Evolutionary conservation across 2,113 vertebrate genomes (phyloP), one percentile per base, ranked within the genome.

Genomic region (Odocoileus virginianus): DNA sequence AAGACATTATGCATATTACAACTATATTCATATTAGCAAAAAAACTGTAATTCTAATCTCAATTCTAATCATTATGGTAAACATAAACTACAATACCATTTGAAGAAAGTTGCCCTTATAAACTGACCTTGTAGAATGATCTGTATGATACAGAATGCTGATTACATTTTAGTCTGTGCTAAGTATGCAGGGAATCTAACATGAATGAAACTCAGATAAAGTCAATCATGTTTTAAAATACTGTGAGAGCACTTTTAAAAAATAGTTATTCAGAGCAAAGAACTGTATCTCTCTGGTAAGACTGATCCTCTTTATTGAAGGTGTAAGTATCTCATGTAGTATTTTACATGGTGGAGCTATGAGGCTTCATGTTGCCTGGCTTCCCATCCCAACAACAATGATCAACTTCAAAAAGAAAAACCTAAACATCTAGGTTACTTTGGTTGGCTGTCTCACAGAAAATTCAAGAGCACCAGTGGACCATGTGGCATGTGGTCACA

Each of bases 201-300:
- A 6, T 89, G 81, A 89, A 50, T 52, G 67, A 40, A 88, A 91
- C 76, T 93, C 67, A 92, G 30, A 15, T 76, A 87, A 87, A 87
- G 23, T 90, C 28, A 91, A 71, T 83, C 50, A 93, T 14, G 86
- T 93, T 90, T 92, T 84, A 76, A 87, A 92, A 79, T 57, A 60
- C 5, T 15, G 88, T 8, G 19, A 95, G 33, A 94, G 81, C 2
- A 95, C 23, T 15, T 43, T 94, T 78, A 50, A 96, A 87, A 50
- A 95, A 47, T 27, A 93, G 25, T 87, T 88, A 91, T 28, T 96
- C 87, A 64, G 91, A 92, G 91, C 15, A 92, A 93, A 96, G 50
- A 93, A 86, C 7, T 82, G 5, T 33, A 58, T 52, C 96, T 98
- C 67, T 83, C 7, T 93, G 83, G 86, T 94, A 19, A 76, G 28